These are phyloP conservation scores for Popillia japonica DNA, from an alignment of 1,140 invertebrate species.

Conservation along the genomic window DNA sequence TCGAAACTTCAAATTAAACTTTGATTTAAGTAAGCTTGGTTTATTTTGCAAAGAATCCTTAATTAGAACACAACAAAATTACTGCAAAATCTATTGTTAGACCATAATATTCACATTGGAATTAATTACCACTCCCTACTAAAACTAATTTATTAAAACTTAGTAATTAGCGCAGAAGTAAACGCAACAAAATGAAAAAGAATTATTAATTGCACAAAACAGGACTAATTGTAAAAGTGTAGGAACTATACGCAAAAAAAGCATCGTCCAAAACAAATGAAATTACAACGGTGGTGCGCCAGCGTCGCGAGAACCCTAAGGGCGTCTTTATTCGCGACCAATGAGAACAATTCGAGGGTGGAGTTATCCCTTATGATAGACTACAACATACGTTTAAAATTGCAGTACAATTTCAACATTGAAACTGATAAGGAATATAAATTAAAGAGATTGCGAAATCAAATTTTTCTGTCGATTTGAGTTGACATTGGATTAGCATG, in stretches of 20 bases:
- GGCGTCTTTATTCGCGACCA: conserved; percentile 49
- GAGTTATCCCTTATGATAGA: conserved; percentile 47
- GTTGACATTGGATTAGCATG: conserved; percentile 63
- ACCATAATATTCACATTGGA: too few relatives aligned
- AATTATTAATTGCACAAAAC: not conserved
- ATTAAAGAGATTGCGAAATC: not conserved
- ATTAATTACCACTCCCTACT: too few relatives aligned
- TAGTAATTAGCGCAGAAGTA: too few relatives aligned
- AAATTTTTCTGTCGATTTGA: not conserved
- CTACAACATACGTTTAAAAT: conserved; percentile 37
- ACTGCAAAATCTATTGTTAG: too few relatives aligned
- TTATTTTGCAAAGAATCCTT: too few relatives aligned
- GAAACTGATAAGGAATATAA: conserved; percentile 31
- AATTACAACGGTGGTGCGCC: conserved; percentile 30
- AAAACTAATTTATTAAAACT: too few relatives aligned
- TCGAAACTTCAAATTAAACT: too few relatives aligned
- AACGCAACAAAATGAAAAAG: not conserved
- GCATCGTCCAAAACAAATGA: conserved; percentile 33
- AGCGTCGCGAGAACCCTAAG: conserved; percentile 37
- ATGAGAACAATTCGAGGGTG: conserved; percentile 51
- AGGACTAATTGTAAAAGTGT: conserved; percentile 12
- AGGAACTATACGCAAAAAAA: conserved; percentile 12
- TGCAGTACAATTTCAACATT: conserved; percentile 42
- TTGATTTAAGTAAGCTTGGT: too few relatives aligned
- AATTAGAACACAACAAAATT: too few relatives aligned